Percentiles rank a stretch among this genome's conserved stretches.
phyloP scores from a whole-genome alignment of 1,140 invertebrate genomes.

The Sarcophaga peregrina region DNA sequence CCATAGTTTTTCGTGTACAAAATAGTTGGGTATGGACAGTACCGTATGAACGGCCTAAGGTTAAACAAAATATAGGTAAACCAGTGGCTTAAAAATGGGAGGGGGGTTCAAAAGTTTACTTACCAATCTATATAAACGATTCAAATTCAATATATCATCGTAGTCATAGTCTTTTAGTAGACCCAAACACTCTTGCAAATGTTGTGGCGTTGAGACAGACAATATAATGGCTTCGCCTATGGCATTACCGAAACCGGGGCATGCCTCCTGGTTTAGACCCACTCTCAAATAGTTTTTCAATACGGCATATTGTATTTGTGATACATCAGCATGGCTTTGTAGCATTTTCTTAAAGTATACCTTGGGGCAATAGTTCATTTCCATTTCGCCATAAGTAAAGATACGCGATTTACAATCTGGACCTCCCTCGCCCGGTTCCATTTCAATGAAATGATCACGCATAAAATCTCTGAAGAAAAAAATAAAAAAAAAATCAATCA shows the following conservation, averaged over 20 bases:
- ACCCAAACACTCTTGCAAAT: slow-evolving; percentile 64
- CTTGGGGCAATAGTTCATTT: slow-evolving; percentile 48
- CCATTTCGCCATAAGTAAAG: slow-evolving; percentile 46
- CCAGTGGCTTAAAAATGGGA: too few relatives aligned
- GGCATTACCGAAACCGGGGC: slow-evolving; percentile 67
- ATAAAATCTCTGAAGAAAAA: slow-evolving; percentile 42
- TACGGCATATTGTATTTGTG: slow-evolving; percentile 77
- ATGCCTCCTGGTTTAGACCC: slow-evolving; percentile 71
- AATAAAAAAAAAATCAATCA: not conserved
- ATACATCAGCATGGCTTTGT: slow-evolving; percentile 77
- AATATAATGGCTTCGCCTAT: slow-evolving; percentile 49
- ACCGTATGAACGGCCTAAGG: slow-evolving; percentile 47
- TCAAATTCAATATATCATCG: slow-evolving; percentile 68
- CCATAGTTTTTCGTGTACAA: slow-evolving; percentile 50
- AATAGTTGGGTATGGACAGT: slow-evolving; percentile 46
- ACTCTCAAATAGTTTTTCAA: slow-evolving; percentile 75
- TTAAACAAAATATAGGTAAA: not conserved
- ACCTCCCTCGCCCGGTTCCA: slow-evolving; percentile 44
- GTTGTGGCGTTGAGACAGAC: slow-evolving; percentile 48
- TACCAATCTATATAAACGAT: slow-evolving; percentile 66
- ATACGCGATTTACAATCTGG: slow-evolving; percentile 48
- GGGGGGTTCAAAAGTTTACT: not conserved
- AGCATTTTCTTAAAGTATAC: slow-evolving; percentile 49
- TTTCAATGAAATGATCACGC: slow-evolving; percentile 45
- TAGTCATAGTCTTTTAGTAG: slow-evolving; percentile 63